Evolutionary conservation across 1,140 invertebrate species (phyloP).

Genomic region (Drosophila kohkoa): DNA sequence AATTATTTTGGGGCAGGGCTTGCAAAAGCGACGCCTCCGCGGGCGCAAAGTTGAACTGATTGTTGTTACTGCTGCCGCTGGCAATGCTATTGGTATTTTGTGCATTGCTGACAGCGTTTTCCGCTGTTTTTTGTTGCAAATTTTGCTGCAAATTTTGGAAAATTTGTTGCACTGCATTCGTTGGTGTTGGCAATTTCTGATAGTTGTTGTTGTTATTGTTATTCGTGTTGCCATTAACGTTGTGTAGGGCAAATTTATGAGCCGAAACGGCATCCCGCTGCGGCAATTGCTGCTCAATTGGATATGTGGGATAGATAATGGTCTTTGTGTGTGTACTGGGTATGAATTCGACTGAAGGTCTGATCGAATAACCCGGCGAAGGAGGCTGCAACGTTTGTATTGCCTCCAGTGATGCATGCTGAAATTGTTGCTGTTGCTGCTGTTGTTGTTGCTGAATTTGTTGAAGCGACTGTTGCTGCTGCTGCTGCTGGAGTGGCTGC

Average conservation of each 20-base stretch:
- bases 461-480: constrained; percentile 43
- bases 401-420: constrained; percentile 79
- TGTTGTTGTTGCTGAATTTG: constrained; percentile 34
- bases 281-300: constrained; percentile 82
- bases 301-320: constrained; percentile 80
- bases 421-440: constrained; percentile 63
- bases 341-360: constrained; percentile 83
- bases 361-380: constrained; percentile 74
- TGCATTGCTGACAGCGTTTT: constrained; percentile 46
- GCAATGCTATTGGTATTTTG: constrained; percentile 45
- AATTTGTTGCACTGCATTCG: constrained; percentile 79
- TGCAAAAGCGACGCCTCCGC: constrained; percentile 73
- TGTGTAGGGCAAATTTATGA: constrained; percentile 76
- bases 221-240: constrained; percentile 36
- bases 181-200: constrained; percentile 62
- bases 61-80: constrained; percentile 24
- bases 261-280: constrained; percentile 74
- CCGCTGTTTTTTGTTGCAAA: constrained; percentile 68
- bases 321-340: constrained; percentile 78
- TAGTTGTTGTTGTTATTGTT: constrained; percentile 58
- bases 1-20: constrained; percentile 76
- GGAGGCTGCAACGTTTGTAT: constrained; percentile 81
- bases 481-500: constrained; percentile 56
- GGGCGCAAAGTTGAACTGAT: constrained; percentile 78
- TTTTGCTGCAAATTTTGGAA: constrained; percentile 82